These are phyloP conservation scores for Bolborhynchus lineola DNA, from an alignment of 2,113 vertebrate species.

Conservation along the genomic window DNA sequence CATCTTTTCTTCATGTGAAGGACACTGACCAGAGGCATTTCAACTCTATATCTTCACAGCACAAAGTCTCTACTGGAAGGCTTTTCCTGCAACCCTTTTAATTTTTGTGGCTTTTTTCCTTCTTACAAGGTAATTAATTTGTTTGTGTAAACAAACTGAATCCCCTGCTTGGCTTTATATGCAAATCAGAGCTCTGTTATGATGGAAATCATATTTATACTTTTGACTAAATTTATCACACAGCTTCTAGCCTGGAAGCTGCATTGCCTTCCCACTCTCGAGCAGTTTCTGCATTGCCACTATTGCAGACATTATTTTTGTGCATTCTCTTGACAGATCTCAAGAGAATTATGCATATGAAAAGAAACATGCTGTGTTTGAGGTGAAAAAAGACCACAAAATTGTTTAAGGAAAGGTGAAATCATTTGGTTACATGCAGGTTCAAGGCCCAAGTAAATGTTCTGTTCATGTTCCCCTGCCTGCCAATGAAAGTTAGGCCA, in stretches of 20 bases:
- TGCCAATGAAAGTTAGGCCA: background rate
- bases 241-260: background rate
- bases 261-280: background rate
- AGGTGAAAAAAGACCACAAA: background rate
- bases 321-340: background rate
- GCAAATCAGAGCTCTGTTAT: background rate
- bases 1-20: background rate
- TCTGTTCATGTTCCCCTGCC: rapidly evolving
- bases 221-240: background rate
- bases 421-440: background rate
- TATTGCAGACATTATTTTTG: background rate
- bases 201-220: background rate
- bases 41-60: background rate
- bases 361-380: background rate
- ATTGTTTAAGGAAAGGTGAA: background rate
- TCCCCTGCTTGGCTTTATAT: background rate
- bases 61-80: background rate
- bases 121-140: background rate
- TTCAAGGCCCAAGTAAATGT: background rate
- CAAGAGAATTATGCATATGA: background rate
- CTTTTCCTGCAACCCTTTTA: background rate
- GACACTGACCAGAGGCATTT: background rate
- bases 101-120: background rate
- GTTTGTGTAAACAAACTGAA: background rate
- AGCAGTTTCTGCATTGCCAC: background rate